Evolutionary conservation across 2,888 invertebrate species (phyloP).

Genomic region (Dolichomitus sp.): DNA sequence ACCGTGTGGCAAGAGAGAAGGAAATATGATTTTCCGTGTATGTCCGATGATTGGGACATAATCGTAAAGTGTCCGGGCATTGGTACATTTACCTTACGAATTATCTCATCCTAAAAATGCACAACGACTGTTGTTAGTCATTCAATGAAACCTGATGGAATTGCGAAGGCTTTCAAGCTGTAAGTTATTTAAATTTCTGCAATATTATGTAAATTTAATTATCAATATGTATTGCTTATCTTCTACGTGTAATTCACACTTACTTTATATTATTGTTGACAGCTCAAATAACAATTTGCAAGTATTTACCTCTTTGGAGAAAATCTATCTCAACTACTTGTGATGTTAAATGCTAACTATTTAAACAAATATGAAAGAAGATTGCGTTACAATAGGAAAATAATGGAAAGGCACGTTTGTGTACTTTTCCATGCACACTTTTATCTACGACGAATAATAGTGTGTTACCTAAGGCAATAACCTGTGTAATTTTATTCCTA

Average conservation of each 20-base stretch:
- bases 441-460: conserved; percentile 48
- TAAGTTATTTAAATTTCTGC: conserved; percentile 83
- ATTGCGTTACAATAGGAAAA: conserved; percentile 19
- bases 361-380: conserved; percentile 23
- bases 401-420: conserved; percentile 10
- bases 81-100: too few relatives aligned
- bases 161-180: conserved; percentile 90
- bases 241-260: background rate
- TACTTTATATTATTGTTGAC: conserved; percentile 78
- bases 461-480: conserved; percentile 8
- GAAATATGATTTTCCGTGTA: too few relatives aligned
- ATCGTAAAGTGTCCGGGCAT: too few relatives aligned
- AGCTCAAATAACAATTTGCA: conserved; percentile 88
- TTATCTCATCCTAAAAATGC: too few relatives aligned
- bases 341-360: conserved; percentile 47
- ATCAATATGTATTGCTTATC: background rate
- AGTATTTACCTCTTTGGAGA: conserved; percentile 89
- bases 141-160: conserved; percentile 89
- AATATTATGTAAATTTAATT: background rate
- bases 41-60: too few relatives aligned
- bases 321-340: conserved; percentile 89
- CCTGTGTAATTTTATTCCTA: conserved; percentile 17
- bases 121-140: too few relatives aligned
- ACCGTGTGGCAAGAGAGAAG: too few relatives aligned
- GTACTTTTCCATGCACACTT: conserved; percentile 45